A percentile compares a stretch with the other conserved stretches of the same genome.
Conservation (phyloP, 1,140 invertebrate genomes). For the Aethina tumida region DNA sequence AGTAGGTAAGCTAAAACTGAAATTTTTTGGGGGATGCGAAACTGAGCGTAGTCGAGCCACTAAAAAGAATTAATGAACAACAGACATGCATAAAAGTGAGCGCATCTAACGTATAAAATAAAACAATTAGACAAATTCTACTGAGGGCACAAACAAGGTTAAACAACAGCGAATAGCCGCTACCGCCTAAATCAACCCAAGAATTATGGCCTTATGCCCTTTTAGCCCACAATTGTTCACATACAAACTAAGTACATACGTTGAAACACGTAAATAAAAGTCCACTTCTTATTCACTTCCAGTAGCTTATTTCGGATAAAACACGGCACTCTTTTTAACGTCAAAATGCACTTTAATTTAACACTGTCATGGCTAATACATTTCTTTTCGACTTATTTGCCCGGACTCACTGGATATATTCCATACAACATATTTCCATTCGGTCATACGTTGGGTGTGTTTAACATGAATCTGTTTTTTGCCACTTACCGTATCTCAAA, state of each 20-base stretch:
- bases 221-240: slow-evolving; percentile 6
- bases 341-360: slow-evolving; percentile 20
- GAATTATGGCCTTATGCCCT: slow-evolving; percentile 8
- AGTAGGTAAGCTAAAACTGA: slow-evolving; percentile 3
- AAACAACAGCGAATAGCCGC: slow-evolving; percentile 6
- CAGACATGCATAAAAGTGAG: slow-evolving; percentile 7
- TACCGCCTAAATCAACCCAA: slow-evolving; percentile 5
- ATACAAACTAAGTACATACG: slow-evolving; percentile 14
- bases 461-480: slow-evolving; percentile 10
- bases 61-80: slow-evolving; percentile 1
- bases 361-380: slow-evolving; percentile 24
- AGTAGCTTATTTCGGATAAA: slow-evolving; percentile 12
- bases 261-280: slow-evolving; percentile 5
- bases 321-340: slow-evolving; percentile 12
- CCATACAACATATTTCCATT: slow-evolving; percentile 4
- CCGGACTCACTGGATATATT: slow-evolving; percentile 13
- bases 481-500: slow-evolving; percentile 21
- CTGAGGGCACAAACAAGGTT: too few relatives aligned
- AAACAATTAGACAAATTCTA: too few relatives aligned
- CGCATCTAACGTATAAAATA: too few relatives aligned
- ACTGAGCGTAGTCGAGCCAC: too few relatives aligned
- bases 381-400: slow-evolving; percentile 18
- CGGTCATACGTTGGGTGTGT: slow-evolving; percentile 6
- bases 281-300: slow-evolving; percentile 14
- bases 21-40: too few relatives aligned